Evolutionary conservation across 2,888 invertebrate genomes (phyloP), one percentile per base, ranked within the genome.

Genomic region (Brenthis ino): DNA sequence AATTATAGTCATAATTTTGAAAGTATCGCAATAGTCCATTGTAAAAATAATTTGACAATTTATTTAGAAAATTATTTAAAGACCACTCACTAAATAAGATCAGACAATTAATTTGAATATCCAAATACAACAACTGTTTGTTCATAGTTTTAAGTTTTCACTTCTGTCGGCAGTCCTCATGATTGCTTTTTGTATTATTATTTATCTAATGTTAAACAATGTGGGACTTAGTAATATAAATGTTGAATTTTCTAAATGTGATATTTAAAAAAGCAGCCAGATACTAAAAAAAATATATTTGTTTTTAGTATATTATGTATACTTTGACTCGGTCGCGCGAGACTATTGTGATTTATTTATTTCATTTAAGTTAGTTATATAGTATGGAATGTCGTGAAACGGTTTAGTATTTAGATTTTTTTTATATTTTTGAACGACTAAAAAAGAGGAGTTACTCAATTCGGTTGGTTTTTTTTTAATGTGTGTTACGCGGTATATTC

Each of bases 341-440:
- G 47, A 50, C 60, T 28, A 60, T 60, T 60, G 60, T 60, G 60
- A 60, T 60, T 60, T 60, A 60, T 60, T 60, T 60, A 60, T 60
- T 60, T 47, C 43, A 47, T 14, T 47, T 60, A 50, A 50, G 24
- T 60, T 28, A 50, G 24, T 60, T n/a, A 50, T 50, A 11, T 28
- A n/a, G n/a, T 33, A 50, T 33, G 11, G 11, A 60, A 60, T 50
- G 50, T 60, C 48, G 37, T 43, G 48, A 60, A 60, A 50, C 24
- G 6, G 47, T 60, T 60, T 60, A 56, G 28, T 48, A 24, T 11
- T 14, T 48, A 6, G 4, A 13, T 43, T 48, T 37, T 12, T 43
- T 57, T 16, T 57, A 14, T 54, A 54, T 20, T 12, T 3, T 54
- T 11, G 8, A 43, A 11, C 37, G 24, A 20, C 53, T 54, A 5